A percentile compares a stretch with the other conserved stretches of the same genome.
Evolutionary conservation across 2,797 vertebrate genomes (phyloP).

Genomic region (Mus minutoides): DNA sequence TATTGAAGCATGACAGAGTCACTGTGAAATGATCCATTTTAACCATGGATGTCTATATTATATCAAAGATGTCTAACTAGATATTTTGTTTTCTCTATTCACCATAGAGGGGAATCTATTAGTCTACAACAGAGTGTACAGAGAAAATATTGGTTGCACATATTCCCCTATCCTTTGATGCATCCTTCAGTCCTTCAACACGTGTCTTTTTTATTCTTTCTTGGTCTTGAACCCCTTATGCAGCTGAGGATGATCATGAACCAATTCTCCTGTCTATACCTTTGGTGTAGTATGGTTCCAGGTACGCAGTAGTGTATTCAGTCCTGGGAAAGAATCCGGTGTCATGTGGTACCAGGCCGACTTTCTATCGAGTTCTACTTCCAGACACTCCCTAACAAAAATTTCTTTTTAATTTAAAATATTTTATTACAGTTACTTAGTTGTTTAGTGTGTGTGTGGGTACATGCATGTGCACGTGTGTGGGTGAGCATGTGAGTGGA

Average conservation of each 20-base stretch:
- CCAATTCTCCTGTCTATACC: background rate
- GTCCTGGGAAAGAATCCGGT: background rate
- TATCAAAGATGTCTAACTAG: background rate
- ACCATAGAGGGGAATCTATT: background rate
- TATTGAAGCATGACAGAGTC: background rate
- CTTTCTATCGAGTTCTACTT: background rate
- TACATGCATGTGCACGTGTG: too few species aligned
- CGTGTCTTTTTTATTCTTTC: background rate
- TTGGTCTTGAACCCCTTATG: background rate
- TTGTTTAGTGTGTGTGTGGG: background rate
- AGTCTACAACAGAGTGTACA: background rate
- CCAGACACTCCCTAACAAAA: background rate
- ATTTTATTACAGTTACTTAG: background rate
- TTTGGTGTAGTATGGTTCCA: background rate
- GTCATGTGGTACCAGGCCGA: background rate
- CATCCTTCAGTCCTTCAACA: background rate
- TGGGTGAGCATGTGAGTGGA: background rate
- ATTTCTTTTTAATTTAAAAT: background rate
- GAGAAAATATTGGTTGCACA: background rate
- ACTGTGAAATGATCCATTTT: background rate
- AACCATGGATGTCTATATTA: background rate
- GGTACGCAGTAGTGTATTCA: background rate
- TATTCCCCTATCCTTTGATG: background rate
- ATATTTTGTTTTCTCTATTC: background rate
- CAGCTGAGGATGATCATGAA: background rate